Percentiles rank a stretch among this genome's conserved stretches.
Conservation (phyloP, 2,888 invertebrate species). For the Lypha dubia region DNA sequence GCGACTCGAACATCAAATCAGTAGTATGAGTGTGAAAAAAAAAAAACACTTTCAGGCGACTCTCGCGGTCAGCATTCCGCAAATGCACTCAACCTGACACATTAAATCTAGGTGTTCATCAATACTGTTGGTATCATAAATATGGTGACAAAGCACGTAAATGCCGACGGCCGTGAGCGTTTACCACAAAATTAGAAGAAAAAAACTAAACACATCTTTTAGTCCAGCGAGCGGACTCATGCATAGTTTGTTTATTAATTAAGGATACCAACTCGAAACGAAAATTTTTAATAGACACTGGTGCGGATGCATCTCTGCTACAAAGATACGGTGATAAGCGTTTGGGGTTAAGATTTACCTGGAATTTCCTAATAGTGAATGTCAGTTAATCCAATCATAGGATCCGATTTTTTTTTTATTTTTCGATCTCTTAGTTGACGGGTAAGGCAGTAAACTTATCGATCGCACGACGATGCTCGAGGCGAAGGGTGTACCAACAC, state of each 20-base stretch:
- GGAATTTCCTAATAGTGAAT: constrained; percentile 67
- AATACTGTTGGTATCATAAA: neutral
- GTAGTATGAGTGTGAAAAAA: neutral
- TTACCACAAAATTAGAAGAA: neutral
- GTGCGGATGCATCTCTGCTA: too few relatives aligned
- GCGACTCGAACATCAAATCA: constrained; percentile 5
- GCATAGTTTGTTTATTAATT: neutral
- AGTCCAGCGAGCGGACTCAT: neutral
- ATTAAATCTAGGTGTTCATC: constrained; percentile 58
- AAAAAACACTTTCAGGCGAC: neutral
- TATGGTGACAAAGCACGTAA: neutral
- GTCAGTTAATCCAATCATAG: constrained; percentile 71
- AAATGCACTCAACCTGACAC: neutral
- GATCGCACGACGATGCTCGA: constrained; percentile 48
- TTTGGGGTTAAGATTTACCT: too few relatives aligned
- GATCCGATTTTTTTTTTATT: constrained; percentile 64
- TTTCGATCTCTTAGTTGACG: constrained; percentile 28
- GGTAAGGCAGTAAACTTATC: constrained; percentile 23
- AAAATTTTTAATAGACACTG: neutral
- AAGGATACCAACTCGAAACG: neutral
- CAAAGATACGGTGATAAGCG: too few relatives aligned
- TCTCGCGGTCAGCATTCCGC: neutral
- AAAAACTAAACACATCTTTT: neutral
- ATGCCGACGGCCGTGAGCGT: neutral
- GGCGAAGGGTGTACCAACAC: neutral